Evolutionary conservation across 2,113 vertebrate species (phyloP).

Genomic region (Prionailurus viverrinus): DNA sequence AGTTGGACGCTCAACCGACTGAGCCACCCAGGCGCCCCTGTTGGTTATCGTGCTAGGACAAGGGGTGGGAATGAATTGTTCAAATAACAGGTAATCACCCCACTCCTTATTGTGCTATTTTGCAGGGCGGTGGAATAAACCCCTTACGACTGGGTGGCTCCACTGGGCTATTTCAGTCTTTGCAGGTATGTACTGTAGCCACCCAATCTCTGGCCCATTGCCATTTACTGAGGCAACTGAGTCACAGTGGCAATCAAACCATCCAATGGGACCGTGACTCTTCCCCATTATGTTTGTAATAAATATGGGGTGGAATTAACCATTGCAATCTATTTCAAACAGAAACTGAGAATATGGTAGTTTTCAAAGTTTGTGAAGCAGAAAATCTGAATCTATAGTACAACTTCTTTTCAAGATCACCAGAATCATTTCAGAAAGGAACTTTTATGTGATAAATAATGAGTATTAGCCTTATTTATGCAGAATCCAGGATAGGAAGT

Average conservation of each 20-base stretch:
- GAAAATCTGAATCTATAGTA: slow-evolving; percentile 1
- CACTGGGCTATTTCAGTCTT: neutral
- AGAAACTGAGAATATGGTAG: neutral
- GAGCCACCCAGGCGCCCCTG: no score
- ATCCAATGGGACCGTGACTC: neutral
- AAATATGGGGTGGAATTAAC: neutral
- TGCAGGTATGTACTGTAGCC: neutral
- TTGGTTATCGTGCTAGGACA: neutral
- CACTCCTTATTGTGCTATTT: neutral
- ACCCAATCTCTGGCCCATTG: neutral
- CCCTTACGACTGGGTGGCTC: neutral
- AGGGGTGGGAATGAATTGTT: neutral
- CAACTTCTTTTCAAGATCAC: neutral
- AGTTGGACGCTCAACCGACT: no score
- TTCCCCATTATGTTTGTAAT: neutral
- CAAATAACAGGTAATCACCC: neutral
- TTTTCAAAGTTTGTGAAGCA: neutral
- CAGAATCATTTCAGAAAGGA: neutral
- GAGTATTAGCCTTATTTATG: neutral
- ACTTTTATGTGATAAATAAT: neutral
- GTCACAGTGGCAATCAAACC: neutral
- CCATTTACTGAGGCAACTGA: neutral
- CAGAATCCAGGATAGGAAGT: neutral
- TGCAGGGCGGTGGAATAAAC: neutral
- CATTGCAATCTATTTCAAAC: neutral